Conservation (phyloP, 2,888 invertebrate genomes). For the Agrypnus murinus region DNA sequence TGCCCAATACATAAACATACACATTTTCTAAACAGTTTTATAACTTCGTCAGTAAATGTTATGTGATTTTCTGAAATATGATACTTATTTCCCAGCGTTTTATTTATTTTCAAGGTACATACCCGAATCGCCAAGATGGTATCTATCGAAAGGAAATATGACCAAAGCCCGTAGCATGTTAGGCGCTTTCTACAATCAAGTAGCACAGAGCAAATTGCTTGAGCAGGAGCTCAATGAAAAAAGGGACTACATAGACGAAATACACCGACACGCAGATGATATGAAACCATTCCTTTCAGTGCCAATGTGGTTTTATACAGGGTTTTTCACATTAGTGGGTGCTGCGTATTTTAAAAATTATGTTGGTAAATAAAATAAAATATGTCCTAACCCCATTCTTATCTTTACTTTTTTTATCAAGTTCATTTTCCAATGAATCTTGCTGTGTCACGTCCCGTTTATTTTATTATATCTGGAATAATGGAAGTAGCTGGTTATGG, state of each 20-base stretch:
- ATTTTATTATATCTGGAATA: slow-evolving; percentile 7
- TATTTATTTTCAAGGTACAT: slow-evolving; percentile 36
- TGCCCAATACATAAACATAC: too few species aligned
- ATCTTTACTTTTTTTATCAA: background rate
- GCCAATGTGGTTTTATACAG: background rate
- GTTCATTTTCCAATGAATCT: background rate
- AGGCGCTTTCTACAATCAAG: slow-evolving; percentile 37
- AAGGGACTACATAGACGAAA: background rate
- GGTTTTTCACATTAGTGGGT: background rate
- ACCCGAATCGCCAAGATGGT: slow-evolving; percentile 48
- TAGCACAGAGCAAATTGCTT: slow-evolving; percentile 20
- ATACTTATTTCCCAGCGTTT: too few species aligned
- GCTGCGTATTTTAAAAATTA: slow-evolving; percentile 14
- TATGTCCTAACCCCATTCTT: background rate
- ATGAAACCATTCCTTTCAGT: background rate
- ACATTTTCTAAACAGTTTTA: too few species aligned
- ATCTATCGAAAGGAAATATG: slow-evolving; percentile 31
- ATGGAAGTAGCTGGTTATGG: background rate
- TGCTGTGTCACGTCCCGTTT: background rate
- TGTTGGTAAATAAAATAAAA: slow-evolving; percentile 6
- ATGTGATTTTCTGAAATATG: too few species aligned
- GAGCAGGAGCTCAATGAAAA: slow-evolving; percentile 39
- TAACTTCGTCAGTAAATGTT: too few species aligned
- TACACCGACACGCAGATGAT: slow-evolving; percentile 2
- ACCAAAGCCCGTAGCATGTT: slow-evolving; percentile 31